A percentile compares a stretch with the other conserved stretches of the same genome.
Conservation (phyloP, 2,797 vertebrate species). For the Yasuhikotakia modesta region DNA sequence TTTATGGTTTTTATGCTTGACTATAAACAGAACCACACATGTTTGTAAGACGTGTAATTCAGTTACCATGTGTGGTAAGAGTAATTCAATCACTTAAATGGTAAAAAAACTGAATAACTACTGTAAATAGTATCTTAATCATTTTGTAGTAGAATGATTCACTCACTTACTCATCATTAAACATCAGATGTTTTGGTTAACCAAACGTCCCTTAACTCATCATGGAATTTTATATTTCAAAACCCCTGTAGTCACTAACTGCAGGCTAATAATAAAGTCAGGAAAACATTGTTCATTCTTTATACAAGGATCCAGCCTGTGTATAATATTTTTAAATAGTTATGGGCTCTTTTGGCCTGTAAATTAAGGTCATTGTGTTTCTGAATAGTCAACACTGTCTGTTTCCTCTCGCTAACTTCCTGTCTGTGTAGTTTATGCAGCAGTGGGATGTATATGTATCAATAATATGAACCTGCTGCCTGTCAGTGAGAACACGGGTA, state of each 20-base stretch:
- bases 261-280: not conserved
- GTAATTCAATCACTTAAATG: not conserved
- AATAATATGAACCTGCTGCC: not conserved
- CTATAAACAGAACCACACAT: too few species aligned
- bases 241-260: not conserved
- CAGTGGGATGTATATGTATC: constrained; percentile 3
- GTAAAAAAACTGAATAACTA: not conserved
- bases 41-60: too few species aligned
- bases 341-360: constrained; percentile 2
- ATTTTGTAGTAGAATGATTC: not conserved
- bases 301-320: not conserved
- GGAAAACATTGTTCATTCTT: not conserved
- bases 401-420: constrained; percentile 28
- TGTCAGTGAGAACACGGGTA: not conserved
- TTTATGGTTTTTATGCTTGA: too few species aligned
- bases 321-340: not conserved
- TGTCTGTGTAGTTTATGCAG: not conserved
- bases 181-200: not conserved
- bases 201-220: not conserved
- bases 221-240: not conserved
- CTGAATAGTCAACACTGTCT: constrained; percentile 19
- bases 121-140: not conserved
- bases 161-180: not conserved
- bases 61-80: not conserved
- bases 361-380: constrained; percentile 12